Percentiles rank a stretch among this genome's conserved stretches.
Evolutionary conservation across 2,113 vertebrate species (phyloP).

Genomic region (Gorsachius goisagi): DNA sequence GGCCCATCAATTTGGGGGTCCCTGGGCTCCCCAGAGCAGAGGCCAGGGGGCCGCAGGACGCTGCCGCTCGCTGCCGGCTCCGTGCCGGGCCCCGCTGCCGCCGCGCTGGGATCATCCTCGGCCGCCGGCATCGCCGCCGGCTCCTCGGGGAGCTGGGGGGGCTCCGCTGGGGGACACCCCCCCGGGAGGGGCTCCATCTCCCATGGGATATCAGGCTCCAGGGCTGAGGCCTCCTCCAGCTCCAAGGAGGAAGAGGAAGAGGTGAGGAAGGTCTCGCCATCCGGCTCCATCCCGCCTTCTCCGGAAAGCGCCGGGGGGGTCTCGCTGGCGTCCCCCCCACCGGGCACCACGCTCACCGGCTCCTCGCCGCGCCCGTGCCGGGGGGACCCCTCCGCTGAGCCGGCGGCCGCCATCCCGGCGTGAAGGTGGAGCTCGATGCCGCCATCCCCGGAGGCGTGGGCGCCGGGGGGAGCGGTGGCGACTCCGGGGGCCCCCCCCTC

Average conservation of each 20-base stretch:
- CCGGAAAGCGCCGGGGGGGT: accelerated
- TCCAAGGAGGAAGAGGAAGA: slow-evolving; percentile 25
- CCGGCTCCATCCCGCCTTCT: background rate
- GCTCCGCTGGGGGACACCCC: accelerated
- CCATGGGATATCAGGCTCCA: background rate
- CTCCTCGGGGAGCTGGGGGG: background rate
- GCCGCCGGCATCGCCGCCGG: accelerated
- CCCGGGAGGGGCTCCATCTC: background rate
- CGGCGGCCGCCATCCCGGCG: accelerated
- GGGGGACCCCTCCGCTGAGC: background rate
- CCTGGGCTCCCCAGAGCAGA: background rate
- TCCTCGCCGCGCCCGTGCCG: accelerated
- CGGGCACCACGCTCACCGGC: background rate
- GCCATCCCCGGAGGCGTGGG: accelerated
- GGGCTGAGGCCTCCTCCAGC: background rate
- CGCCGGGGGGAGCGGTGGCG: accelerated
- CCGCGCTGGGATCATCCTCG: background rate
- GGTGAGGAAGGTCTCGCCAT: background rate
- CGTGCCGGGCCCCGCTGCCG: accelerated
- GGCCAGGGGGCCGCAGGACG: accelerated
- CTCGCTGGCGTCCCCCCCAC: accelerated
- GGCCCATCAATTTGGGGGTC: background rate
- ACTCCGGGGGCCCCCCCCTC: background rate
- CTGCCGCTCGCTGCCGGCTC: accelerated
- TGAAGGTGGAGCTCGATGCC: slow-evolving; percentile 16